Evolutionary conservation across 2,888 invertebrate genomes (phyloP).

Genomic region (Anticlea derivata): DNA sequence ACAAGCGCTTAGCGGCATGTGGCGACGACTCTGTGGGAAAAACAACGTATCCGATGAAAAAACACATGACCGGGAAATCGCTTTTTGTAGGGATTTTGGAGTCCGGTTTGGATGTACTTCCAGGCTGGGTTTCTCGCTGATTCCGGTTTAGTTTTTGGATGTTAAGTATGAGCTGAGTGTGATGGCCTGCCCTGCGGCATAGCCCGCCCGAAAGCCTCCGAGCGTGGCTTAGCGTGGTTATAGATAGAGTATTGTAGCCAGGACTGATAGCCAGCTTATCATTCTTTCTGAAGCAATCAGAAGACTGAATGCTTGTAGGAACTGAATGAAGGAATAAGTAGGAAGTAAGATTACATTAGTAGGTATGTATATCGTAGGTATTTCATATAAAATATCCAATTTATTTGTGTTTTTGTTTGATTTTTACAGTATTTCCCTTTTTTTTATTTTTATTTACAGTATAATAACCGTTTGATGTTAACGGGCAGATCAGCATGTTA

Average conservation of each 20-base stretch:
- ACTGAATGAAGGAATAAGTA: too few relatives aligned
- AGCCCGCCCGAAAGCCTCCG: too few relatives aligned
- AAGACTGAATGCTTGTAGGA: too few relatives aligned
- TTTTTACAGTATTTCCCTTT: background rate
- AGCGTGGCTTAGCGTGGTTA: too few relatives aligned
- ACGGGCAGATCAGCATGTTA: constrained; percentile 40
- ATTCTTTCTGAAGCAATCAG: too few relatives aligned
- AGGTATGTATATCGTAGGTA: too few relatives aligned
- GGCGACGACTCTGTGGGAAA: constrained; percentile 24
- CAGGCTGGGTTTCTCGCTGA: background rate
- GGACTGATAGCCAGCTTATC: too few relatives aligned
- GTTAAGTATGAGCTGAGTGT: background rate
- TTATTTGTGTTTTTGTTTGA: background rate
- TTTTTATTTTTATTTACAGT: background rate
- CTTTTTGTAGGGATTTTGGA: constrained; percentile 26
- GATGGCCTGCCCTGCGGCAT: too few relatives aligned
- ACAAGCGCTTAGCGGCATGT: constrained; percentile 25
- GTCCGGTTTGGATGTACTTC: constrained; percentile 17
- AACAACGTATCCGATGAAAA: constrained; percentile 22
- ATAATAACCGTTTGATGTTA: constrained; percentile 16
- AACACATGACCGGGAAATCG: constrained; percentile 23
- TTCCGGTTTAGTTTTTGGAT: background rate
- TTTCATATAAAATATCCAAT: too few relatives aligned
- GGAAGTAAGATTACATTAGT: too few relatives aligned
- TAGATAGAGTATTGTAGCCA: too few relatives aligned